Evolutionary conservation across 2,797 vertebrate genomes (phyloP).

Genomic region (Malurus splendens): DNA sequence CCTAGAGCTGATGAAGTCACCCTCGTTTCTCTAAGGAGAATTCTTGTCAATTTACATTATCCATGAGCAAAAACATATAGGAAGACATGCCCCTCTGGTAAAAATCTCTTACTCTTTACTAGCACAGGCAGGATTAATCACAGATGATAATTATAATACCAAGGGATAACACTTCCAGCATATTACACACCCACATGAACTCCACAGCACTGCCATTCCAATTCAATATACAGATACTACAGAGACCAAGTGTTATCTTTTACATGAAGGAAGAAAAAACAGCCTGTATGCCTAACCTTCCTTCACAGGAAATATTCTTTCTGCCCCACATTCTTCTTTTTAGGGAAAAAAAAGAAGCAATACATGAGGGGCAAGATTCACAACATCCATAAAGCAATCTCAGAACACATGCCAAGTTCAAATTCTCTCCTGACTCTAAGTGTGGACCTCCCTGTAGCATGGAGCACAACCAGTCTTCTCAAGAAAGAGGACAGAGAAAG

Average conservation of each 20-base stretch:
- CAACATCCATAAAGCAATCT: background rate
- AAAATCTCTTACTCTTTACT: constrained; percentile 16
- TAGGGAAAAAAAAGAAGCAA: background rate
- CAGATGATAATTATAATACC: constrained; percentile 41
- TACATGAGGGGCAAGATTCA: background rate
- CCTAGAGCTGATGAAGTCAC: background rate
- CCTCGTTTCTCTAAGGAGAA: background rate
- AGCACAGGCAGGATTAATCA: constrained; percentile 39
- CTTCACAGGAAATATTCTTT: background rate
- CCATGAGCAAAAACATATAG: background rate
- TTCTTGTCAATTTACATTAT: background rate
- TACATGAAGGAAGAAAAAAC: background rate
- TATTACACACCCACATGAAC: constrained; percentile 29
- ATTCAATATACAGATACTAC: constrained; percentile 8
- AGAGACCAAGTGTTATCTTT: constrained; percentile 1
- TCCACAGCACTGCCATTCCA: constrained; percentile 23
- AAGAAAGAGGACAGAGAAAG: background rate
- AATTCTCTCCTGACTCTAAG: background rate
- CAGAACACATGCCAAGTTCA: background rate
- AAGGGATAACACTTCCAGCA: constrained; percentile 27
- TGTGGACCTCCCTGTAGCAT: background rate
- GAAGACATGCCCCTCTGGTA: background rate
- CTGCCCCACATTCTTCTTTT: background rate
- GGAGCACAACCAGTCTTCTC: background rate
- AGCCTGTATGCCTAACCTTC: background rate